These are phyloP conservation scores for Troglohyphantes excavatus DNA, from an alignment of 2,888 invertebrate genomes.

Conservation along the genomic window DNA sequence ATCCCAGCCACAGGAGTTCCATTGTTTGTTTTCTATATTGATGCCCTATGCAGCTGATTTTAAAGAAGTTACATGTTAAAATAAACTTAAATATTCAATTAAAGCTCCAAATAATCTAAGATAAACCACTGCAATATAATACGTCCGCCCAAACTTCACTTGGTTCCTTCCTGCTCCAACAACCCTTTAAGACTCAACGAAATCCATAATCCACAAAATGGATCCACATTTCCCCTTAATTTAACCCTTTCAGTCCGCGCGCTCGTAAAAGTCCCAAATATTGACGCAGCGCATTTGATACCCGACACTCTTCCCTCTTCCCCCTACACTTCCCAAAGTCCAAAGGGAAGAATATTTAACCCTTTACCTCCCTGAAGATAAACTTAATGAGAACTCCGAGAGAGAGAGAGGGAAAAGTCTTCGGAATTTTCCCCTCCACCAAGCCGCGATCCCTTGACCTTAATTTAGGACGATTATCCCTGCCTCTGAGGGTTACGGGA, in stretches of 20 bases:
- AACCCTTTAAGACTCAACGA: background rate
- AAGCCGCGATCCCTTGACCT: constrained; percentile 8
- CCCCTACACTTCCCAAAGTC: too few species aligned
- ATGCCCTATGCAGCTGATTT: too few species aligned
- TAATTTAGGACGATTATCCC: constrained; percentile 44
- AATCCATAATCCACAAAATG: constrained; percentile 28
- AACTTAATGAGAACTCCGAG: constrained; percentile 48
- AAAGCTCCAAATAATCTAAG: too few species aligned
- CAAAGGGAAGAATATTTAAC: constrained; percentile 18
- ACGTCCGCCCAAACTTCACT: too few species aligned
- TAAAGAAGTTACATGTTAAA: too few species aligned
- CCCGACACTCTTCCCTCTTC: too few species aligned
- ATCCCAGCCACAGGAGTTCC: too few species aligned
- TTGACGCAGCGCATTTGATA: constrained; percentile 1
- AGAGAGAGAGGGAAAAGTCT: background rate
- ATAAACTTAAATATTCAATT: too few species aligned
- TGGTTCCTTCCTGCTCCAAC: too few species aligned
- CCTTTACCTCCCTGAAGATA: background rate
- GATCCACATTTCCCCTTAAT: constrained; percentile 15
- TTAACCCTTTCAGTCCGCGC: background rate
- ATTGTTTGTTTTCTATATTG: too few species aligned
- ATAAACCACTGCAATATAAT: too few species aligned
- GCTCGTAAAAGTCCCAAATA: background rate
- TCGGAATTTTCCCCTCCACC: constrained; percentile 25
- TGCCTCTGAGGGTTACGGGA: background rate